Evolutionary conservation across 2,888 invertebrate genomes (phyloP).

Genomic region (Noctua janthina): DNA sequence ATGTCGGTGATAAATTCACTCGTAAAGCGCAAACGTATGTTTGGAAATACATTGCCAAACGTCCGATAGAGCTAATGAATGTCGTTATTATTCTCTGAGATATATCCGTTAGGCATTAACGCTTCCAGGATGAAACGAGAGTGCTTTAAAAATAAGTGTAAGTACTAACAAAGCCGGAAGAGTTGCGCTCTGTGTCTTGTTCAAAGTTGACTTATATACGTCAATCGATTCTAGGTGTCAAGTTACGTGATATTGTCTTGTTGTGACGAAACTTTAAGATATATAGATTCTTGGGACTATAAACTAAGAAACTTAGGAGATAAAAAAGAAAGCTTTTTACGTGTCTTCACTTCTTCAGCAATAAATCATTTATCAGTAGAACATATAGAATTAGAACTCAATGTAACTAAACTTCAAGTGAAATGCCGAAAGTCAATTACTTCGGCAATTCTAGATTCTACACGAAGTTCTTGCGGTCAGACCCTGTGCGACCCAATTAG

Average conservation of each 20-base stretch:
- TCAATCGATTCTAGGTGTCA: slow-evolving; percentile 33
- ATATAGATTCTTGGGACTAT: slow-evolving; percentile 9
- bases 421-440: slow-evolving; percentile 6
- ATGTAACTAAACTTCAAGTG: not conserved
- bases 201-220: slow-evolving; percentile 32
- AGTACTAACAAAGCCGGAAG: slow-evolving; percentile 28
- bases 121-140: slow-evolving; percentile 28
- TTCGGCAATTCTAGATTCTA: slow-evolving; percentile 13
- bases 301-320: not conserved
- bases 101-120: slow-evolving; percentile 43
- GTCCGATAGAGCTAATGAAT: slow-evolving; percentile 48
- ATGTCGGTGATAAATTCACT: slow-evolving; percentile 55
- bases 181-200: slow-evolving; percentile 18
- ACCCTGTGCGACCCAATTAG: slow-evolving; percentile 15
- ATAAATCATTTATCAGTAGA: not conserved
- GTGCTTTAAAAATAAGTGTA: slow-evolving; percentile 42
- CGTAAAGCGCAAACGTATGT: slow-evolving; percentile 44
- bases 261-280: slow-evolving; percentile 30
- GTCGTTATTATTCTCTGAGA: slow-evolving; percentile 33
- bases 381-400: not conserved
- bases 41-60: slow-evolving; percentile 43
- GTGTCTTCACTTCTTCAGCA: not conserved
- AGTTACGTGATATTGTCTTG: slow-evolving; percentile 36
- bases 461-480: slow-evolving; percentile 1
- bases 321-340: not conserved